Evolutionary conservation across 2,888 invertebrate genomes (phyloP).

Genomic region (Cataglyphis livida): DNA sequence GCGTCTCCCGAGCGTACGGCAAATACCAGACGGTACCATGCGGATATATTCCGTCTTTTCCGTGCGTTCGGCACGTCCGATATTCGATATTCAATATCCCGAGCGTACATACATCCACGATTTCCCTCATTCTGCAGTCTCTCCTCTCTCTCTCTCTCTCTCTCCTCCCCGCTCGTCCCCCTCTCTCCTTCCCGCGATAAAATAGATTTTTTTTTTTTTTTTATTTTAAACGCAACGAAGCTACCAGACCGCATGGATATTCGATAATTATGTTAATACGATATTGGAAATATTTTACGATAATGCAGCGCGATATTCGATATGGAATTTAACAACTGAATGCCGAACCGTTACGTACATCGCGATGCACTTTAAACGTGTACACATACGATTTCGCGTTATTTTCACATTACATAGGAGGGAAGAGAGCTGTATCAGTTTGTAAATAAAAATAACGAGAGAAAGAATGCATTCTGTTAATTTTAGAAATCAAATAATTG

Average conservation of each 20-base stretch:
- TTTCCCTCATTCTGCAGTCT: background rate
- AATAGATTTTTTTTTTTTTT: conserved; percentile 29
- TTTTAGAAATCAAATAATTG: conserved; percentile 12
- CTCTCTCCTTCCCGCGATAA: background rate
- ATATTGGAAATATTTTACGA: conserved; percentile 19
- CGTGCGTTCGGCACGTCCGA: conserved; percentile 45
- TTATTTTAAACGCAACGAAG: conserved; percentile 12
- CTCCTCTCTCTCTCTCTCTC: too few relatives aligned
- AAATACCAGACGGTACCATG: conserved; percentile 32
- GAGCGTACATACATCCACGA: conserved; percentile 7
- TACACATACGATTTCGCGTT: background rate
- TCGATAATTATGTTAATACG: conserved; percentile 49
- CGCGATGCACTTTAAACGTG: background rate
- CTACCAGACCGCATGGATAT: conserved; percentile 23
- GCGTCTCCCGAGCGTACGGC: conserved; percentile 19
- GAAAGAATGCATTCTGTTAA: background rate
- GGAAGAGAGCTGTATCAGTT: background rate
- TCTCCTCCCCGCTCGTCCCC: too few relatives aligned
- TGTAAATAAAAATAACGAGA: background rate
- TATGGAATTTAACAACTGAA: background rate
- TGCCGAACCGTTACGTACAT: conserved; percentile 3
- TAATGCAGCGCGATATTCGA: conserved; percentile 14
- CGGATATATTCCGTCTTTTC: conserved; percentile 33
- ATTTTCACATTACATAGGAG: background rate
- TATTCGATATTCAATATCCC: conserved; percentile 50